Percentiles rank a stretch among this genome's conserved stretches.
These are phyloP conservation scores for Brachionus plicatilis DNA, from an alignment of 1,140 invertebrate species.

Conservation along the genomic window DNA sequence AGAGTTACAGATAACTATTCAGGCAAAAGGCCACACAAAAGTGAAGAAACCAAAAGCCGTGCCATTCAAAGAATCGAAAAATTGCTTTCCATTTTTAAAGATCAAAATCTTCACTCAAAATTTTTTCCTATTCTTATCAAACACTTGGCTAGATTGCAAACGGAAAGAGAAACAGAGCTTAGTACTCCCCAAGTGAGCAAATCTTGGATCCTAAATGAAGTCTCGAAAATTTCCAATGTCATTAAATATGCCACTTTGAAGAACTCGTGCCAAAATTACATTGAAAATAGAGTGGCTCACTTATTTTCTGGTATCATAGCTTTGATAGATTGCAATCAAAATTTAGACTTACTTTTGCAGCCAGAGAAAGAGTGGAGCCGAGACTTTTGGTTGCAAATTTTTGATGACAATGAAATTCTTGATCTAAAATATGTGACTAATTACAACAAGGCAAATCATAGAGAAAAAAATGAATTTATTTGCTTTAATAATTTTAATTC, in stretches of 20 bases:
- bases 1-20: neutral
- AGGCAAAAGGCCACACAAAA: neutral
- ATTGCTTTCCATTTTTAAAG: neutral
- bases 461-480: neutral
- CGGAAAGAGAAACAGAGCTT: neutral
- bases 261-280: constrained; percentile 28
- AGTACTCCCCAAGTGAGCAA: neutral
- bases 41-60: neutral
- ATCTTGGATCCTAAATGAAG: neutral
- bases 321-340: neutral
- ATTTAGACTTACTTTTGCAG: neutral
- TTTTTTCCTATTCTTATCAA: neutral
- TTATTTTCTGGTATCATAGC: neutral
- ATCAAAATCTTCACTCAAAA: neutral
- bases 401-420: neutral
- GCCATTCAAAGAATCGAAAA: neutral
- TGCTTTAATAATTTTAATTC: neutral
- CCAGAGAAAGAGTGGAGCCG: neutral
- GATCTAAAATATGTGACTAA: neutral
- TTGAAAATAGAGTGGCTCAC: neutral
- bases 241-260: constrained; percentile 31
- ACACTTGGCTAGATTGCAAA: neutral
- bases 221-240: constrained; percentile 15
- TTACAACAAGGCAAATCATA: neutral
- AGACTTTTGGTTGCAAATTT: neutral